Base-by-base conservation (phyloP, 2,888 invertebrate species). In the Eupithecia pulchellata region DNA sequence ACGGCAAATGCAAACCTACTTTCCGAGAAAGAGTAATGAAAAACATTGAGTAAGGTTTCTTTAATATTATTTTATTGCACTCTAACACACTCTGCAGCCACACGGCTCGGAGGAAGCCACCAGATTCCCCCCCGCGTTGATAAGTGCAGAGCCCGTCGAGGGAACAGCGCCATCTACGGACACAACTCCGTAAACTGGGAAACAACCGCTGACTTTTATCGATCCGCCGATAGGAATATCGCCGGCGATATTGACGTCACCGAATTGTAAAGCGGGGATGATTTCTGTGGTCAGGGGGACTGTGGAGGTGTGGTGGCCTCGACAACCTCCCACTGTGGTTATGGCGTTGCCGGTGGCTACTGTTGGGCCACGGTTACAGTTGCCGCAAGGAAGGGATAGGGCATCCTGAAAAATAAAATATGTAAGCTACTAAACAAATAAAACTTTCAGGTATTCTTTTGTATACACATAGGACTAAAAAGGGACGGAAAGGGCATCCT, bases 131-230 rank as follows among this genome's bases (percentile, higher is more conserved):
- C 85, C 88, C 6, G 89, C 77, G 36, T 87, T 85, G 2, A 91
- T 89, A 1, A 86, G 76, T 0, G 91, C 91, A 0, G 84, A 85
- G 3, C 92, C 92, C 60, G 81, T 75, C 0, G 92, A 89, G 1
- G 91, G 91, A 14, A 92, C 75, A 0, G 78, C 77, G 1, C 92
- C 92, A 73, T 92, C 91, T 0, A 92, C 81, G 0, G 85, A 85
- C 1, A 92, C 86, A 25, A 86, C 86, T 0, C 92, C 92, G 64
- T 91, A 92, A 0, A 92, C 90, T 0, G 92, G 92, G 82, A 92
- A 91, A 1, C 89, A 83, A 0, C 92, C 92, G 36, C 84, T 85
- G 0, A 92, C 89, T 74, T 87, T 89, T 0, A 92, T 91, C 1
- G 84, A 84, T 0, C 92, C 92, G 30, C 86, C 88, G 0, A 92